Conservation (phyloP, 2,888 invertebrate genomes). For the Parnassius orleans region DNA sequence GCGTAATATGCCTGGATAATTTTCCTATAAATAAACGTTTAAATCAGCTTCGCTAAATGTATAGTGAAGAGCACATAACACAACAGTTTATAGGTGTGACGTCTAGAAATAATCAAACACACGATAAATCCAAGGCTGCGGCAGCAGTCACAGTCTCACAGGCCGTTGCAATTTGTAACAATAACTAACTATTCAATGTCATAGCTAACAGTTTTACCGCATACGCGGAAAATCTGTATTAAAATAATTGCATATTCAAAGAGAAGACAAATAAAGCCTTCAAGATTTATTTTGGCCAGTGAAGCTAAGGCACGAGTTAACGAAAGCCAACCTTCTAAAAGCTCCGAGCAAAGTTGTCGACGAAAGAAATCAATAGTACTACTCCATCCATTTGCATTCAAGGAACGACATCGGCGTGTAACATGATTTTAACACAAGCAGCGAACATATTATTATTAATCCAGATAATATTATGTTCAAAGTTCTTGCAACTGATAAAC, state of each 20-base stretch:
- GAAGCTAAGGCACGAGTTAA: slow-evolving; percentile 18
- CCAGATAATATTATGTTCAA: no score
- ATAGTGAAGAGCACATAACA: slow-evolving; percentile 29
- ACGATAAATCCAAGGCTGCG: slow-evolving; percentile 68
- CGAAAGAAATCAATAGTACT: slow-evolving; percentile 17
- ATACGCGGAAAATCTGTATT: slow-evolving; percentile 34
- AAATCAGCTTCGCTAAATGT: slow-evolving; percentile 5
- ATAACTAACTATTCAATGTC: slow-evolving; percentile 68
- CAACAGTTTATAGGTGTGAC: slow-evolving; percentile 61
- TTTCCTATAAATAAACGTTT: slow-evolving; percentile 4
- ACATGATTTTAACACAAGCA: no score
- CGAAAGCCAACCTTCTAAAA: slow-evolving; percentile 9
- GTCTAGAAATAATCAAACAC: slow-evolving; percentile 65
- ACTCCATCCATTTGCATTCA: slow-evolving; percentile 13
- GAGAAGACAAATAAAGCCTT: slow-evolving; percentile 15
- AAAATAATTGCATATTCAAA: slow-evolving; percentile 27
- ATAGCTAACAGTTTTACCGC: slow-evolving; percentile 43
- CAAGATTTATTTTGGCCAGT: slow-evolving; percentile 16
- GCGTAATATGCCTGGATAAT: slow-evolving; percentile 1
- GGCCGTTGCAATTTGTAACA: slow-evolving; percentile 64
- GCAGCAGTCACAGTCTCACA: slow-evolving; percentile 60
- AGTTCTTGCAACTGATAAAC: no score
- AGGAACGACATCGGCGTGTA: not conserved
- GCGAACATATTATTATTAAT: no score
- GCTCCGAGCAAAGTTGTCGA: slow-evolving; percentile 11